phyloP scores from a whole-genome alignment of 2,797 vertebrate species.

The Argya squamiceps region DNA sequence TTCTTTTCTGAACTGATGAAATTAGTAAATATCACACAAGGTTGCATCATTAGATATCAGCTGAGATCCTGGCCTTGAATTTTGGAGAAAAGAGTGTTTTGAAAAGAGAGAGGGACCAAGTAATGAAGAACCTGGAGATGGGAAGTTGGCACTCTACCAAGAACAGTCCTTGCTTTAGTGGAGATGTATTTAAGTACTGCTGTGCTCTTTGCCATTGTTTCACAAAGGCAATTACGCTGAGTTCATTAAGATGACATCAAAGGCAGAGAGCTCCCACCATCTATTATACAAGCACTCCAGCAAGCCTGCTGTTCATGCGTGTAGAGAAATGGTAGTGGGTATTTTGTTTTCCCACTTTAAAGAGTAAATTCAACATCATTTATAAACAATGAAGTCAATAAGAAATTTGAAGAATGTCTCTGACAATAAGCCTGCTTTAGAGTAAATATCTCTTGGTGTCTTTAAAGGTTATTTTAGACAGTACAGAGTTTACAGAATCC shows the following conservation, averaged over 20 bases:
- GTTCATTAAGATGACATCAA: conserved; percentile 1
- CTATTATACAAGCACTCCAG: background rate
- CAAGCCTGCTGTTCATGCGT: background rate
- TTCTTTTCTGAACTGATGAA: background rate
- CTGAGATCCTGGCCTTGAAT: background rate
- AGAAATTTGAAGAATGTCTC: background rate
- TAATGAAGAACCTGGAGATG: background rate
- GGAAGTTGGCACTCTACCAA: background rate
- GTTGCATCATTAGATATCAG: background rate
- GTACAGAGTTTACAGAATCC: background rate
- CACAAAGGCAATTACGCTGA: background rate
- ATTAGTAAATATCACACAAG: background rate
- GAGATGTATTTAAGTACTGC: background rate
- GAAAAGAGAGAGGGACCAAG: background rate
- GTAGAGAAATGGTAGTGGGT: background rate
- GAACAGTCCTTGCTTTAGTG: background rate
- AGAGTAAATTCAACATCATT: background rate
- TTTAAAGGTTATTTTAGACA: background rate
- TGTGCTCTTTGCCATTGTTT: conserved; percentile 13
- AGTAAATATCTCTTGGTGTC: background rate
- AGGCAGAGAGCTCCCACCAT: background rate
- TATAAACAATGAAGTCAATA: background rate
- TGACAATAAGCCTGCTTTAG: background rate
- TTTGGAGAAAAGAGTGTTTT: background rate
- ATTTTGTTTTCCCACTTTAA: background rate